Percentiles rank a stretch among this genome's conserved stretches.
Conservation (phyloP, 2,888 invertebrate genomes). For the Syrista parreyssii region DNA sequence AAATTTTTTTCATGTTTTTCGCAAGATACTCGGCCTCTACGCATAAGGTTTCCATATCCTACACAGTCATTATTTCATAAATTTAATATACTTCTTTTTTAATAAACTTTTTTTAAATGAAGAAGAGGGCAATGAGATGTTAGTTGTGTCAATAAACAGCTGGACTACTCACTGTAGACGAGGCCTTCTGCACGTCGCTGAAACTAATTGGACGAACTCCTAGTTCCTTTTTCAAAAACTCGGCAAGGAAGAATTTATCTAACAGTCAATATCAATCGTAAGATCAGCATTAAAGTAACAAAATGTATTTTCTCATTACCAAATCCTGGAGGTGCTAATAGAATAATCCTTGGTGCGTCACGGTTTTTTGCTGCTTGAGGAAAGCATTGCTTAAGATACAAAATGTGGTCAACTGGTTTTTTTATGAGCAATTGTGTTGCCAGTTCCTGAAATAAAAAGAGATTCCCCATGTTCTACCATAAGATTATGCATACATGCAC, state of each 20-base stretch:
- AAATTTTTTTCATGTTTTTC: conserved; percentile 50
- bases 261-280: not conserved
- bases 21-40: conserved; percentile 47
- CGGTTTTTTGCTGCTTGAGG: conserved; percentile 66
- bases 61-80: not conserved
- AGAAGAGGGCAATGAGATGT: not conserved
- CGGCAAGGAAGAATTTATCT: conserved; percentile 43
- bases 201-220: conserved; percentile 26
- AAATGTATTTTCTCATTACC: conserved; percentile 31
- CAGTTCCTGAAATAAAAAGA: conserved; percentile 68
- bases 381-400: conserved; percentile 72
- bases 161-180: conserved; percentile 9
- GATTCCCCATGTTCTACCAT: not conserved
- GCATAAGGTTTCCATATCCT: conserved; percentile 16
- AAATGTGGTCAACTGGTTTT: conserved; percentile 73
- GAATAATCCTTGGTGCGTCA: conserved; percentile 69
- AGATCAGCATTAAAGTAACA: not conserved
- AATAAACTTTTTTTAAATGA: not conserved
- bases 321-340: conserved; percentile 69
- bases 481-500: not conserved
- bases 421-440: conserved; percentile 71
- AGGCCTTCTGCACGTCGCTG: conserved; percentile 5
- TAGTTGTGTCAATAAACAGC: not conserved
- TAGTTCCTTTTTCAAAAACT: conserved; percentile 38
- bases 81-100: not conserved